Evolutionary conservation across 2,113 vertebrate species (phyloP).

Genomic region (Erythrocebus patas): DNA sequence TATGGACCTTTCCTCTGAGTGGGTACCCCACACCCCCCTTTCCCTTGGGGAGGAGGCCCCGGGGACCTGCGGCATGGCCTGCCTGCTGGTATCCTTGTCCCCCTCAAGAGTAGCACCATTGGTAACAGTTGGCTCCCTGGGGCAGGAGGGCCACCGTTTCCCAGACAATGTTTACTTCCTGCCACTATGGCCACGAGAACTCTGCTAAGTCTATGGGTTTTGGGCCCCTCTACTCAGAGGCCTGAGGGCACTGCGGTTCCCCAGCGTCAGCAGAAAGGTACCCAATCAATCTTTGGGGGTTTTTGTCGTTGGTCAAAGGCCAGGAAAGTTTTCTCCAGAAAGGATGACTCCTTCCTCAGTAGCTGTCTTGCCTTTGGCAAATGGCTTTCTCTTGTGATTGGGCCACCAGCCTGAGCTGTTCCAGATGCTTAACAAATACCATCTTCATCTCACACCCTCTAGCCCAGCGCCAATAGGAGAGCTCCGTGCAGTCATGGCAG

Average conservation of each 20-base stretch:
- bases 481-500: rapidly evolving
- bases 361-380: not conserved
- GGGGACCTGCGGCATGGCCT: not conserved
- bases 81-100: not conserved
- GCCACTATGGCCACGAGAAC: rapidly evolving
- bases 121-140: not conserved
- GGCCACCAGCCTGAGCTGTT: rapidly evolving
- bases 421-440: rapidly evolving
- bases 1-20: not conserved
- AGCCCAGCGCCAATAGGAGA: not conserved
- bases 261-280: rapidly evolving
- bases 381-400: rapidly evolving
- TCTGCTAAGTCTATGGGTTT: not conserved
- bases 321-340: not conserved
- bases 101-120: rapidly evolving
- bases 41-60: not conserved
- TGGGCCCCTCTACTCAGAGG: not conserved
- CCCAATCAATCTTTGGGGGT: not conserved
- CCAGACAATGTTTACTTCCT: not conserved
- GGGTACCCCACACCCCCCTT: no score
- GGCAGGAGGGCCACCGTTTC: rapidly evolving
- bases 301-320: not conserved
- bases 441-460: rapidly evolving
- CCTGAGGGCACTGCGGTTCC: rapidly evolving
- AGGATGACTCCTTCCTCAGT: not conserved